These are phyloP conservation scores for Henricia sp. DNA, from an alignment of 53 echinoderm and acorn worm species.

Conservation along the genomic window DNA sequence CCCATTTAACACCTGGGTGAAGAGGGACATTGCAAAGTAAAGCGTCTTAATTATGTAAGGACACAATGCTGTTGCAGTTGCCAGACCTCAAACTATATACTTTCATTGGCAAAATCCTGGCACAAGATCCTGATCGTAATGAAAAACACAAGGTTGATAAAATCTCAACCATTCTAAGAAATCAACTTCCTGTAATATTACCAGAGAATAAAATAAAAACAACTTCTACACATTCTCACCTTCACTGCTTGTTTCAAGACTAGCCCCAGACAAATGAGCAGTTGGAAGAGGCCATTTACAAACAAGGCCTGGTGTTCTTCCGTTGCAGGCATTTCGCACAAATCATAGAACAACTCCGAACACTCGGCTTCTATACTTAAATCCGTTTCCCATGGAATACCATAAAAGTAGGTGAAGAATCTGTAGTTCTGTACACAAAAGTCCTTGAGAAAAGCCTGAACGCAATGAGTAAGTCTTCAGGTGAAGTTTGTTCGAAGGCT, in stretches of 20 bases:
- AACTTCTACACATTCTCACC: conserved; percentile 25
- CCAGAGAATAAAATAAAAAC: background rate
- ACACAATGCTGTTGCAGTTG: no score
- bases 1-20: no score
- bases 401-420: no score
- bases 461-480: background rate
- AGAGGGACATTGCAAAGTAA: no score
- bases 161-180: background rate
- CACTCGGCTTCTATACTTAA: background rate
- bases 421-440: no score
- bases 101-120: no score
- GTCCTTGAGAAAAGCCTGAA: background rate
- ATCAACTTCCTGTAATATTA: background rate
- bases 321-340: background rate
- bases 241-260: conserved; percentile 18
- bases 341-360: background rate
- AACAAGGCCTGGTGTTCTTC: conserved; percentile 11
- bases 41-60: no score
- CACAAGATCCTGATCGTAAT: no score
- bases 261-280: conserved; percentile 17
- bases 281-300: conserved; percentile 6
- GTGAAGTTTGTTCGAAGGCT: background rate
- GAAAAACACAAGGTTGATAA: no score
- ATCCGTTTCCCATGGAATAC: background rate
- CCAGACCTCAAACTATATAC: no score